Base-by-base conservation (phyloP, 2,888 invertebrate species). In the Drosophila tanythrix region DNA sequence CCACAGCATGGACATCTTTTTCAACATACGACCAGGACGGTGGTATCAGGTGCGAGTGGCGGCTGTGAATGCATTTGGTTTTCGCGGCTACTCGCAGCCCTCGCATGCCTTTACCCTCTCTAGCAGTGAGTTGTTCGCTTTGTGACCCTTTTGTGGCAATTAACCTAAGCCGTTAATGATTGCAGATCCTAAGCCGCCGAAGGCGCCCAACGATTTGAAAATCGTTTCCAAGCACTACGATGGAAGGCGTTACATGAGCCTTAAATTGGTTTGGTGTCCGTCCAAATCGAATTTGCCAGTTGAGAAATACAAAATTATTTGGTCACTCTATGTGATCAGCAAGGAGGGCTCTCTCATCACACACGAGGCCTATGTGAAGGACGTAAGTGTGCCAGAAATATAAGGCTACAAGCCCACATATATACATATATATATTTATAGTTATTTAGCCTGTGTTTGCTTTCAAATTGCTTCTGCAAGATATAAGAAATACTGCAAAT, bases 1-100 rank as follows among this genome's bases (percentile, higher is more conserved):
- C 67, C 55, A n/a, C 70, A 93, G 93, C 79, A 93, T 88, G 52
- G 89, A 90, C 57, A 90, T 92, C 36, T 88, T 88, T n/a, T 92
- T 93, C 46, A 92, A 92, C 59, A 83, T 93, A 67, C 90, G 91
- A 87, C 95, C 96, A 0, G 96, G 96, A 5, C 95, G 95, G 57
- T 96, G 96, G 96, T 97, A 96, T 92, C 95, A 96, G 80, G 96
- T 96, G 89, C 94, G 96, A n/a, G 95, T 96, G 6, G 96, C 96
- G 0, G 95, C 96, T 0, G 95, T 97, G 4, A 96, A 96, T 89
- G 94, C 94, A 1, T 94, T 95, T 59, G 97, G 97, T 0, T 96
- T 96, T 6, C 93, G 95, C 72, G 97, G 97, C 13, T 97, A 95
- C 88, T 96, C 96, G 0, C 93, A 94, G 27, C 94, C 95, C 55